Percentiles rank a stretch among this genome's conserved stretches.
phyloP scores from a whole-genome alignment of 2,113 vertebrate species.

The Columba janthina region DNA sequence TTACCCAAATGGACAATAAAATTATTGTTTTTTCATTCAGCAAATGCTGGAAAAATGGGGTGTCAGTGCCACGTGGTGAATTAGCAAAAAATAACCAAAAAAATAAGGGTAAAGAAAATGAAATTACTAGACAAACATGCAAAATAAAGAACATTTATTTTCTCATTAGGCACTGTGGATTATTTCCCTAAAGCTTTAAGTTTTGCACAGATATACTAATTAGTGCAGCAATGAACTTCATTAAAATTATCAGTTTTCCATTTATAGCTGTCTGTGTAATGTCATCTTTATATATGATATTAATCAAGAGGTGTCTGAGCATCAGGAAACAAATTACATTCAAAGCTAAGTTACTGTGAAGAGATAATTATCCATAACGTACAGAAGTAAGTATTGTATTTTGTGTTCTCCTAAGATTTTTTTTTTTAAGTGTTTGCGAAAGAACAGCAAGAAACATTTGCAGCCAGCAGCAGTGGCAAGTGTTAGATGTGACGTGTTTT shows the following conservation, averaged over 20 bases:
- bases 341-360: background rate
- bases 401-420: background rate
- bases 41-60: background rate
- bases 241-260: conserved; percentile 1
- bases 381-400: background rate
- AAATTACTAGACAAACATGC: background rate
- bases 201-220: conserved; percentile 8
- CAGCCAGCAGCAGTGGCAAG: background rate
- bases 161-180: background rate
- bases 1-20: background rate
- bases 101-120: background rate
- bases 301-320: conserved; percentile 39
- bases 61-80: background rate
- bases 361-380: background rate
- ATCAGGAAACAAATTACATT: conserved; percentile 10
- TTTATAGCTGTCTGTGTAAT: conserved; percentile 24
- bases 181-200: background rate
- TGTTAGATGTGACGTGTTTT: background rate
- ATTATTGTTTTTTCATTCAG: background rate
- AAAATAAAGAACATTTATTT: background rate
- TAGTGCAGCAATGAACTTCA: conserved; percentile 1
- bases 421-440: background rate
- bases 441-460: background rate
- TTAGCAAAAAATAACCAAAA: background rate
- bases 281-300: background rate